Base-by-base conservation (phyloP, 1,140 invertebrate genomes). In the Drosophila pachea region DNA sequence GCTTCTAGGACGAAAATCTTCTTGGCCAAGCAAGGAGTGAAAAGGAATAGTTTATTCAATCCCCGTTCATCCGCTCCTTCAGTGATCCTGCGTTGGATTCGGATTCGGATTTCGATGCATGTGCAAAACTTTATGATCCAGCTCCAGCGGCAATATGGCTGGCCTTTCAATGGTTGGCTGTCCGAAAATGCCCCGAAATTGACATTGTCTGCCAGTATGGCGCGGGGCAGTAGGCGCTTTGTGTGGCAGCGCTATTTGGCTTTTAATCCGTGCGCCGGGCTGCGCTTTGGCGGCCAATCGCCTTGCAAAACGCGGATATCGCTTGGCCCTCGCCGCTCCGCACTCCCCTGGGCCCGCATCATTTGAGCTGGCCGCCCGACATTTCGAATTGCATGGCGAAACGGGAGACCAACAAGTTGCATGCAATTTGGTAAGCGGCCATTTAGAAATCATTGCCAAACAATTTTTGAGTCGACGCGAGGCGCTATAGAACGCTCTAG, bases 401-500 rank as follows among this genome's bases (percentile, higher is more conserved):
- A 73, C 54, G 14, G 42, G 72, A 68, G 50, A 62, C 79, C 78
- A 83, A 83, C 78, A 83, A 84, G 78, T 83, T 83, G 75, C 45
- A 40, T 36, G 74, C 45, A 67, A 71, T 72, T 66, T 52, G 12
- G 58, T 50, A 63, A 69, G 65, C 54, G 60, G 64, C 72, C 74
- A 82, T 83, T 82, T 82, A 70, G 62, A 69, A 78, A 68, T 68
- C 68, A 73, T 78, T 73, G 62, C 54, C 43, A 75, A 73, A 47
- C 78, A 74, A 72, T 82, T 83, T 83, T 77, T 47, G 49, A 36
- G 33, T 36, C 53, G 43, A 42, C 38, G 47, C 36, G 53, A 65
- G 38, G 32, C 61, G 36, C 40, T 45, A 3, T 3, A 22, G 22
- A 22, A 22, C 22, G 22, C 22, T 63, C 42, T 49, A 64, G 49